Percentiles rank a stretch among this genome's conserved stretches.
Conservation (phyloP, 2,113 vertebrate genomes). For the Corydoras sp. region DNA sequence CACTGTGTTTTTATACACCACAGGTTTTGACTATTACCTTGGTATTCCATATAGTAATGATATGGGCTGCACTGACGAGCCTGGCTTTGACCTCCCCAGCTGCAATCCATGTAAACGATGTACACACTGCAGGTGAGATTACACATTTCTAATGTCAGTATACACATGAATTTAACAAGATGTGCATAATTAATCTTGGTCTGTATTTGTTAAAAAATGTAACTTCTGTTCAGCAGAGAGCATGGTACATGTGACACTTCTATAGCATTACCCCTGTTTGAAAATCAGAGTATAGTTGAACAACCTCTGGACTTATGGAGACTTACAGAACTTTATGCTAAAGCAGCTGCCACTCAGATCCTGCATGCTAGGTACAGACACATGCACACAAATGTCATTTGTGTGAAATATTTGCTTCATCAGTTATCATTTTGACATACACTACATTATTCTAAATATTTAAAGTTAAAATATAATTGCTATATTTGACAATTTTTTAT, state of each 20-base stretch:
- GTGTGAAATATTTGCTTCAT: no score
- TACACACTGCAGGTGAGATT: conserved; percentile 22
- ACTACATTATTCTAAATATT: no score
- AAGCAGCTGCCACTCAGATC: conserved; percentile 70
- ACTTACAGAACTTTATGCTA: conserved; percentile 66
- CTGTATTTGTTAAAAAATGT: neutral
- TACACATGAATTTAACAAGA: neutral
- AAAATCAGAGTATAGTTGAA: conserved; percentile 77
- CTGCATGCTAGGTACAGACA: conserved; percentile 68
- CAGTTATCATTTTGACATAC: no score
- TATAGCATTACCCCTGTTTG: conserved; percentile 81
- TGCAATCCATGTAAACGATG: conserved; percentile 69
- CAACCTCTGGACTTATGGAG: conserved; percentile 81
- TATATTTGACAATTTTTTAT: no score
- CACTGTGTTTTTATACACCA: no score
- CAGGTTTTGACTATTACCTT: conserved; percentile 91
- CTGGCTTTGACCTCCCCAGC: conserved; percentile 76
- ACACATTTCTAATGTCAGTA: neutral
- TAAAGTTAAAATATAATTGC: no score
- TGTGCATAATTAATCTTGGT: neutral
- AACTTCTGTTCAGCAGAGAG: conserved; percentile 29
- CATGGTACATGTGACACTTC: conserved; percentile 67
- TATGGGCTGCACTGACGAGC: conserved; percentile 89
- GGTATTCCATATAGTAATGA: conserved; percentile 95
- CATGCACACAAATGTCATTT: neutral